phyloP scores from a whole-genome alignment of 2,888 invertebrate species.

The Dicranocentrus wangi region DNA sequence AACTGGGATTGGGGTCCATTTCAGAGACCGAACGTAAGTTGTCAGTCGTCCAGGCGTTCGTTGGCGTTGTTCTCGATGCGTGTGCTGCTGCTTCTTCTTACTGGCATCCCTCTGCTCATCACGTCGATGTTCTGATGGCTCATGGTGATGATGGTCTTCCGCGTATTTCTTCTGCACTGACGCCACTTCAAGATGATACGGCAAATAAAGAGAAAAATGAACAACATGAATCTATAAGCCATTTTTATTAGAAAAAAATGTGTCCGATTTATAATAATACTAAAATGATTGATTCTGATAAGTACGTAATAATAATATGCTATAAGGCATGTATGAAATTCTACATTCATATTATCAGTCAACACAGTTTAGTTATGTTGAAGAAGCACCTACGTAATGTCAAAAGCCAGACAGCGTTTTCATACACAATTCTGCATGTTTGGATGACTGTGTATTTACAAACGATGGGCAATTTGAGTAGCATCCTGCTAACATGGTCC shows the following conservation, averaged over 20 bases:
- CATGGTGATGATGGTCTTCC: slow-evolving; percentile 8
- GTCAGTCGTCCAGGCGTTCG: slow-evolving; percentile 29
- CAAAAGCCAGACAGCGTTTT: slow-evolving; percentile 49
- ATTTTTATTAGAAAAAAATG: slow-evolving; percentile 16
- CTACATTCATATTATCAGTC: no score
- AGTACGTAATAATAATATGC: no score
- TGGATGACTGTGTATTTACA: slow-evolving; percentile 67
- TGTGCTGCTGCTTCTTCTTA: background rate
- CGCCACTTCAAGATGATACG: background rate
- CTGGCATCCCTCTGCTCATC: slow-evolving; percentile 1
- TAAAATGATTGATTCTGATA: no score
- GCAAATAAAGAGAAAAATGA: background rate
- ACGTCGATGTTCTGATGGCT: slow-evolving; percentile 10
- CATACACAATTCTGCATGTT: slow-evolving; percentile 47
- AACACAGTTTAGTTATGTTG: no score
- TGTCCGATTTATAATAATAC: no score
- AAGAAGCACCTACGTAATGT: slow-evolving; percentile 52
- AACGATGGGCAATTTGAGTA: slow-evolving; percentile 67
- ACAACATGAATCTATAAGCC: slow-evolving; percentile 14
- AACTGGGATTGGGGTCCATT: slow-evolving; percentile 72
- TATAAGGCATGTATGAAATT: no score
- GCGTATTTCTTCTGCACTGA: slow-evolving; percentile 40
- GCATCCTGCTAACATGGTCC: slow-evolving; percentile 62
- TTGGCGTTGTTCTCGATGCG: slow-evolving; percentile 18
- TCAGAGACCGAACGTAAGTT: slow-evolving; percentile 58